These are phyloP conservation scores for Sesia bembeciformis DNA, from an alignment of 2,888 invertebrate species.

Conservation along the genomic window DNA sequence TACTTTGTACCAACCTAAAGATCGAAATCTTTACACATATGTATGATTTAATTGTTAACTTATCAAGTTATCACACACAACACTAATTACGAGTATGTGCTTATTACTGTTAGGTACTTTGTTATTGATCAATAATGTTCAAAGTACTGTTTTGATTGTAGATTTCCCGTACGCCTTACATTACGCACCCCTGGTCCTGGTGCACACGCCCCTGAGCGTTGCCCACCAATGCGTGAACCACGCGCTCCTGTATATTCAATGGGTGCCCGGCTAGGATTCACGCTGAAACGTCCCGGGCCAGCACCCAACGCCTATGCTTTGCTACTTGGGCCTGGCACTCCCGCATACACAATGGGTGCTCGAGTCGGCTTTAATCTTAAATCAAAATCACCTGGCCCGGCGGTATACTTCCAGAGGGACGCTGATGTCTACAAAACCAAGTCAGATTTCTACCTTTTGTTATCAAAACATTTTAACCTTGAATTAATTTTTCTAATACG, in stretches of 20 bases:
- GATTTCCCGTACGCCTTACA: constrained; percentile 27
- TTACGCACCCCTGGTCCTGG: constrained; percentile 76
- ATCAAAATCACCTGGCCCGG: constrained; percentile 64
- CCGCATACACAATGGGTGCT: constrained; percentile 57
- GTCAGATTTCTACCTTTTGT: constrained; percentile 17
- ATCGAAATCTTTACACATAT: too few relatives aligned
- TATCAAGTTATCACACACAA: too few relatives aligned
- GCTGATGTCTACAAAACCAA: constrained; percentile 43
- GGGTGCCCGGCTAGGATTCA: constrained; percentile 53
- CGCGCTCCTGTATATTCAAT: constrained; percentile 76
- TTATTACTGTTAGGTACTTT: too few relatives aligned
- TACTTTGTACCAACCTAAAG: too few relatives aligned
- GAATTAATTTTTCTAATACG: too few relatives aligned
- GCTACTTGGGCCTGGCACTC: constrained; percentile 55
- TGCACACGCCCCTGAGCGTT: constrained; percentile 76
- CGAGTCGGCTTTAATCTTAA: constrained; percentile 40
- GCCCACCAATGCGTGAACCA: constrained; percentile 61
- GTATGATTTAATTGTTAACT: too few relatives aligned
- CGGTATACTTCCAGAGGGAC: constrained; percentile 64
- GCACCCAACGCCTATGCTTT: constrained; percentile 77
- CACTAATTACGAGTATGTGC: too few relatives aligned
- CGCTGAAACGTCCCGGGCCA: constrained; percentile 65
- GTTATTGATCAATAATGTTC: too few relatives aligned
- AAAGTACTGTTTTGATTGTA: constrained; percentile 6
- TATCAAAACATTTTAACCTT: too few relatives aligned